Percentiles rank a stretch among this genome's conserved stretches.
These are phyloP conservation scores for Parapsyche elsis DNA, from an alignment of 1,140 invertebrate species.

Conservation along the genomic window DNA sequence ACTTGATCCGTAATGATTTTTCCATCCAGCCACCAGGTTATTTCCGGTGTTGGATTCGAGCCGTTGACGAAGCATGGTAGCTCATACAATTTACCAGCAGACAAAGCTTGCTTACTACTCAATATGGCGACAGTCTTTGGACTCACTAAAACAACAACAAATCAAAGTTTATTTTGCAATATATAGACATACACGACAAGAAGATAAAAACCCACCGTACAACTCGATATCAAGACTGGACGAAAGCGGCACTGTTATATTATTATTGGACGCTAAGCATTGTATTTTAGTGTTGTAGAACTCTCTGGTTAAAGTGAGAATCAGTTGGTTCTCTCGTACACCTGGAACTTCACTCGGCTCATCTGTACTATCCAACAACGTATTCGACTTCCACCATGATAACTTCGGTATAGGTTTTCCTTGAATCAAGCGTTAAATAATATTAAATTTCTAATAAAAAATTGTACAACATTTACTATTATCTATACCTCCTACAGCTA, in stretches of 20 bases:
- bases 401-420: constrained; percentile 75
- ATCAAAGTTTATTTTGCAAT: background rate
- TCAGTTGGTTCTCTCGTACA: constrained; percentile 73
- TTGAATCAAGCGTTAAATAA: too few species aligned
- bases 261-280: constrained; percentile 77
- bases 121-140: constrained; percentile 81
- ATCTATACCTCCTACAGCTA: constrained; percentile 84
- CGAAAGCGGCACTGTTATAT: constrained; percentile 69
- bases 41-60: constrained; percentile 80
- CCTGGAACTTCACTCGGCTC: constrained; percentile 68
- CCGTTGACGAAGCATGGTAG: constrained; percentile 82
- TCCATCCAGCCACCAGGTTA: constrained; percentile 85
- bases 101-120: constrained; percentile 79
- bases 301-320: constrained; percentile 69
- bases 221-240: constrained; percentile 62
- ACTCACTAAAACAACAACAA: constrained; percentile 70
- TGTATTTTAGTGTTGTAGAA: constrained; percentile 71
- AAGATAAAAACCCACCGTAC: constrained; percentile 60
- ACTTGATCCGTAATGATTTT: constrained; percentile 55
- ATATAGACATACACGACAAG: background rate
- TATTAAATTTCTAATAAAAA: too few species aligned
- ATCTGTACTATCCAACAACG: constrained; percentile 76
- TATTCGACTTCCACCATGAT: constrained; percentile 76
- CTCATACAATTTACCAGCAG: constrained; percentile 78
- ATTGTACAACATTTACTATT: background rate